phyloP scores from a whole-genome alignment of 2,797 vertebrate species.

The Miichthys miiuy region DNA sequence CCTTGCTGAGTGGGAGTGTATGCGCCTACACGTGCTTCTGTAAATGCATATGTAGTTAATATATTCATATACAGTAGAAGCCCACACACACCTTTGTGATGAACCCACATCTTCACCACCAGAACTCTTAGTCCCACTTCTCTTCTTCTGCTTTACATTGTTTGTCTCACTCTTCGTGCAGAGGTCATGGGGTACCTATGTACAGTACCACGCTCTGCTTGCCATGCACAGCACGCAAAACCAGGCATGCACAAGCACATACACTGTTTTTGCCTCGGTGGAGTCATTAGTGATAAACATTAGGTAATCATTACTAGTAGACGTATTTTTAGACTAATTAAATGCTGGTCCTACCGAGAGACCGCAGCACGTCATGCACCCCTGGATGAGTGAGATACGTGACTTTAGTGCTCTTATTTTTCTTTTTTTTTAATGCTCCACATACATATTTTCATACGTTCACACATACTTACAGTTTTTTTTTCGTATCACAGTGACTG shows the following conservation, averaged over 20 bases:
- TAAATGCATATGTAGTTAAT: conserved; percentile 21
- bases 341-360: conserved; percentile 61
- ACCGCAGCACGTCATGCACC: conserved; percentile 61
- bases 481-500: background rate
- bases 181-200: conserved; percentile 12
- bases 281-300: conserved; percentile 63
- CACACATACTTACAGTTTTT: background rate
- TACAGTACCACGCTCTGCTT: conserved; percentile 2
- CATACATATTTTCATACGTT: background rate
- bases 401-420: conserved; percentile 27
- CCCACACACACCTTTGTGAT: conserved; percentile 1
- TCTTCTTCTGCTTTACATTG: background rate
- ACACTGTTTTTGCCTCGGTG: conserved; percentile 10
- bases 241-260: conserved; percentile 6
- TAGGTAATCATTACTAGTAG: conserved; percentile 70
- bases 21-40: conserved; percentile 12
- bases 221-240: background rate
- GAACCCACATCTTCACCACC: background rate
- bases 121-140: background rate
- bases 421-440: background rate
- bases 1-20: conserved; percentile 9
- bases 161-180: background rate
- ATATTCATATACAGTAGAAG: conserved; percentile 6
- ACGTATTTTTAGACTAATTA: conserved; percentile 80
- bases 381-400: conserved; percentile 38